Evolutionary conservation across 37 sponge, comb jelly and placozoan species (phyloP).

Genomic region (Chondrilla cf. caribensis): DNA sequence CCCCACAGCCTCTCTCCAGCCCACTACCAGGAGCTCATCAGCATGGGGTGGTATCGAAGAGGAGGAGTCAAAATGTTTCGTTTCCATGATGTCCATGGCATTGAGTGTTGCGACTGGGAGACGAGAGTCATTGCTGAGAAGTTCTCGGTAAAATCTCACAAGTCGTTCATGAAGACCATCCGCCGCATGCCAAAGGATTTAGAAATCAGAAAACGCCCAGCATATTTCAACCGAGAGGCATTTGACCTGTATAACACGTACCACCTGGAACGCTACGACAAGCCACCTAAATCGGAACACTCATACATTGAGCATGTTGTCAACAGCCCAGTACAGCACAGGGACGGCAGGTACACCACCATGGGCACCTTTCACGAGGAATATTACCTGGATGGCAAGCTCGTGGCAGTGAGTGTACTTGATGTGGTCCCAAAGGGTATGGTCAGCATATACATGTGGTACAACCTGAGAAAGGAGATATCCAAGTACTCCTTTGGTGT

Average conservation of each 20-base stretch:
- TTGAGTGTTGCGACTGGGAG: slow-evolving; percentile 81
- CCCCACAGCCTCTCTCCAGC: slow-evolving; percentile 59
- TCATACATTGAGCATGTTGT: slow-evolving; percentile 86
- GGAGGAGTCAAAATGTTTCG: slow-evolving; percentile 93
- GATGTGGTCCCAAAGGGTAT: slow-evolving; percentile 84
- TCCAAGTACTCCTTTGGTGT: slow-evolving; percentile 86
- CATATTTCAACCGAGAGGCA: slow-evolving; percentile 72
- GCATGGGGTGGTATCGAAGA: slow-evolving; percentile 89
- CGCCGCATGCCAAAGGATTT: slow-evolving; percentile 57
- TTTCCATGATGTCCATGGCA: slow-evolving; percentile 55
- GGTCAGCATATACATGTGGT: slow-evolving; percentile 94
- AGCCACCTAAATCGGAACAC: slow-evolving; percentile 58
- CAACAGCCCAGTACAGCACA: slow-evolving; percentile 53
- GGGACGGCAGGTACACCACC: slow-evolving; percentile 33
- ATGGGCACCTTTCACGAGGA: slow-evolving; percentile 89
- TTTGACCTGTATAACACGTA: slow-evolving; percentile 83
- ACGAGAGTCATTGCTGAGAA: slow-evolving; percentile 65
- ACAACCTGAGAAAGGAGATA: slow-evolving; percentile 69
- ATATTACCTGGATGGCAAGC: slow-evolving; percentile 77
- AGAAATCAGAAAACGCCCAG: slow-evolving; percentile 39
- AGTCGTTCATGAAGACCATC: slow-evolving; percentile 63
- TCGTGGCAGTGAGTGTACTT: slow-evolving; percentile 82
- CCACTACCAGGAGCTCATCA: slow-evolving; percentile 80
- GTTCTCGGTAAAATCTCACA: slow-evolving; percentile 58
- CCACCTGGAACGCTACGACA: slow-evolving; percentile 73